Conservation (phyloP, 2,797 vertebrate genomes). For the Chrosomus eos region DNA sequence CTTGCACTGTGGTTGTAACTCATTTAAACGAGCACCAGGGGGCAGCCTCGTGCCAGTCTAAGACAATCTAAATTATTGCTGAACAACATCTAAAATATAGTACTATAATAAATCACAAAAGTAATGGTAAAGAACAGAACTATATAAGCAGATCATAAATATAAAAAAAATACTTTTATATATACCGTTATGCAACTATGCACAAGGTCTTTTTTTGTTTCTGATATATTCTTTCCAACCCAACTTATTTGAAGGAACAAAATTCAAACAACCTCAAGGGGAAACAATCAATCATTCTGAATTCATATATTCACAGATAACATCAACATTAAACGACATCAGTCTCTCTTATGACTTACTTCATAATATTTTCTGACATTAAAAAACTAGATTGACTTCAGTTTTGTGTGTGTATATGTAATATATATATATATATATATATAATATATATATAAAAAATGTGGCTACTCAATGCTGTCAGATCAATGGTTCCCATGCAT, state of each 20-base stretch:
- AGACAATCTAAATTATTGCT: neutral
- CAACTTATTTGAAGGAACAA: neutral
- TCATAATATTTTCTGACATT: neutral
- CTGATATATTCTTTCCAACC: neutral
- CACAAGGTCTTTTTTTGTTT: neutral
- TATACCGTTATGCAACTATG: neutral
- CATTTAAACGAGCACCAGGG: slow-evolving; percentile 7
- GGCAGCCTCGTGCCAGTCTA: neutral
- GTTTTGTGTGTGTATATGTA: neutral
- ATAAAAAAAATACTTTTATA: neutral
- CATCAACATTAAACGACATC: neutral
- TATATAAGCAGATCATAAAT: neutral
- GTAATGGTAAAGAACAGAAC: slow-evolving; percentile 11
- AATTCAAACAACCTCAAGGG: neutral
- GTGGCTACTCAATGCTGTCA: neutral
- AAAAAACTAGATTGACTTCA: neutral
- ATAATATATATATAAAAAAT: too few species aligned
- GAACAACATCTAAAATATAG: neutral
- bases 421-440: too few species aligned
- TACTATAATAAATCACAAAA: neutral
- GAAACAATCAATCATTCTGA: slow-evolving; percentile 24
- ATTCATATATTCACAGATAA: neutral
- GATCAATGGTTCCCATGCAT: neutral
- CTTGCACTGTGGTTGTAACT: neutral
- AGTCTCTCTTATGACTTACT: slow-evolving; percentile 4